Evolutionary conservation across 2,888 invertebrate species (phyloP), one percentile per base, ranked within the genome.

Genomic region (Argynnis bischoffii): DNA sequence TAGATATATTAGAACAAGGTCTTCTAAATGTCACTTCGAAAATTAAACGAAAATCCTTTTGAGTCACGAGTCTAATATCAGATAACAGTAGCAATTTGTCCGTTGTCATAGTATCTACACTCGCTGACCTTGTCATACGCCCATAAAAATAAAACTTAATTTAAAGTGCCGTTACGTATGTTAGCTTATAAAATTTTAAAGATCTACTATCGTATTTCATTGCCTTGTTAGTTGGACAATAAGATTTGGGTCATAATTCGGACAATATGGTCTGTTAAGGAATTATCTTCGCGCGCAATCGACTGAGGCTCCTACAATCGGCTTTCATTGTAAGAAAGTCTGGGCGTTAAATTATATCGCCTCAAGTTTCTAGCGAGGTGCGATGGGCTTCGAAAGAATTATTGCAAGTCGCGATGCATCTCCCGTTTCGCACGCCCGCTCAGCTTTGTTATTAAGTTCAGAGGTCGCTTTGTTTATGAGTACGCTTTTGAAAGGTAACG

Each of bases 391-490:
- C 74, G 77, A 88, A 90, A 91, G 90, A 91, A 86, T 86, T 90
- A 91, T 89, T 84, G 86, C 88, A 85, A 85, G 84, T 85, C 87
- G 81, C 81, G 81, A 80, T 86, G 86, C 89, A 90, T 92, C 91
- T 90, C 85, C 89, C 82, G 88, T 91, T 91, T 91, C 91, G 90
- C 90, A 91, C 92, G 91, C 87, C 86, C 86, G 87, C 84, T 82
- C 89, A 87, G 87, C 89, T 90, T 90, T 92, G 90, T 90, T 91
- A 88, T 89, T 88, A 88, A 90, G 92, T 88, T 92, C 92, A 91
- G 81, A 92, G 91, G 88, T 92, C 89, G 86, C 81, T 86, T 89
- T 89, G 91, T 92, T 92, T 92, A 92, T 89, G 90, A 90, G 84
- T 84, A 87, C 84, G 86, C 87, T 90, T 91, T 91, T 86, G 87